phyloP scores from a whole-genome alignment of 2,888 invertebrate species.

The Biston stratarius region DNA sequence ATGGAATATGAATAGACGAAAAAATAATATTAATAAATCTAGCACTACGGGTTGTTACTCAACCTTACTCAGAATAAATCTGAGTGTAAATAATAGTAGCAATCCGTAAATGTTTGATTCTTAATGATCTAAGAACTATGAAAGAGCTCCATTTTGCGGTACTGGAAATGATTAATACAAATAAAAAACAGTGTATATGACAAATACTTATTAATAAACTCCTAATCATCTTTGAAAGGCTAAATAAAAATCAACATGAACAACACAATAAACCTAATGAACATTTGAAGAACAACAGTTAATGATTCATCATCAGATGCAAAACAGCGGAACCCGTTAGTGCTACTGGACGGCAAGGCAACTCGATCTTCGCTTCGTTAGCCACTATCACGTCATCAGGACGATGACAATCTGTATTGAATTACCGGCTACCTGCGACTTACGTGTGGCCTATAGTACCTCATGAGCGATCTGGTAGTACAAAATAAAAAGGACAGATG shows the following conservation, averaged over 20 bases:
- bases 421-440: slow-evolving; percentile 83
- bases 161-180: not conserved
- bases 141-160: no score
- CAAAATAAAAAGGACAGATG: slow-evolving; percentile 45
- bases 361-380: slow-evolving; percentile 74
- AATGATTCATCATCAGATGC: slow-evolving; percentile 57
- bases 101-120: no score
- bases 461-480: slow-evolving; percentile 67
- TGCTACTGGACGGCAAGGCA: slow-evolving; percentile 65
- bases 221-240: not conserved
- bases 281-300: slow-evolving; percentile 52
- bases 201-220: not conserved
- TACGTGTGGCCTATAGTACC: slow-evolving; percentile 81
- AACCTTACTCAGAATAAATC: no score
- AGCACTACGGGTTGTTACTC: no score
- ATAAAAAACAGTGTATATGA: not conserved
- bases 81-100: no score
- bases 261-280: slow-evolving; percentile 49
- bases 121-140: no score
- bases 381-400: slow-evolving; percentile 79
- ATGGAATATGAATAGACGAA: no score
- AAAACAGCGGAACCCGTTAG: slow-evolving; percentile 66
- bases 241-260: slow-evolving; percentile 34
- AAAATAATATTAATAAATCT: no score
- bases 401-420: slow-evolving; percentile 86